Percentiles rank a stretch among this genome's conserved stretches.
Evolutionary conservation across 2,888 invertebrate species (phyloP).

Genomic region (Taenaris catops): DNA sequence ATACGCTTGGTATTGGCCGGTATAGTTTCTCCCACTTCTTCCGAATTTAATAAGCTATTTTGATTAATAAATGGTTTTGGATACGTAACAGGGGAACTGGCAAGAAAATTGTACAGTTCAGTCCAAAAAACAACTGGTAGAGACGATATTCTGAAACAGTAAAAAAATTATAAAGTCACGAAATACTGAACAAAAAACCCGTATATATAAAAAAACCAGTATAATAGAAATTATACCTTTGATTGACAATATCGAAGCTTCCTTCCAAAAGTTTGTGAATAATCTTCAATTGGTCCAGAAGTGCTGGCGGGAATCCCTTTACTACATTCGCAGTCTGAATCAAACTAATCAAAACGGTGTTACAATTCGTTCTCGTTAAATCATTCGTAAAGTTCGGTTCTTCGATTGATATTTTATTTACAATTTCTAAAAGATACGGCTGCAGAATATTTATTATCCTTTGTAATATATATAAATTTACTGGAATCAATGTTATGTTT

Average conservation of each 20-base stretch:
- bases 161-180: background rate
- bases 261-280: constrained; percentile 34
- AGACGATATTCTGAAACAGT: constrained; percentile 45
- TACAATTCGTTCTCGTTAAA: constrained; percentile 16
- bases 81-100: constrained; percentile 49
- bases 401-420: constrained; percentile 18
- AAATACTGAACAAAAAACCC: background rate
- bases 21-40: constrained; percentile 35
- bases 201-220: no score
- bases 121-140: constrained; percentile 53
- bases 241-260: constrained; percentile 23
- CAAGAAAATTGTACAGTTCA: constrained; percentile 49
- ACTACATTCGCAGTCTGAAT: constrained; percentile 25
- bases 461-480: constrained; percentile 74
- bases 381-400: constrained; percentile 10
- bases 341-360: constrained; percentile 24
- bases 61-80: constrained; percentile 47
- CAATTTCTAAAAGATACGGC: constrained; percentile 23
- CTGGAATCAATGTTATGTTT: constrained; percentile 71
- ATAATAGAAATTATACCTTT: constrained; percentile 39
- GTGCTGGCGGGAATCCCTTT: constrained; percentile 47
- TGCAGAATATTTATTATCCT: constrained; percentile 49
- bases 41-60: constrained; percentile 24
- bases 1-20: constrained; percentile 44
- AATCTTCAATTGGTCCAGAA: constrained; percentile 46